These are phyloP conservation scores for Arbacia lixula DNA, from an alignment of 53 echinoderm and acorn worm genomes.

Conservation along the genomic window DNA sequence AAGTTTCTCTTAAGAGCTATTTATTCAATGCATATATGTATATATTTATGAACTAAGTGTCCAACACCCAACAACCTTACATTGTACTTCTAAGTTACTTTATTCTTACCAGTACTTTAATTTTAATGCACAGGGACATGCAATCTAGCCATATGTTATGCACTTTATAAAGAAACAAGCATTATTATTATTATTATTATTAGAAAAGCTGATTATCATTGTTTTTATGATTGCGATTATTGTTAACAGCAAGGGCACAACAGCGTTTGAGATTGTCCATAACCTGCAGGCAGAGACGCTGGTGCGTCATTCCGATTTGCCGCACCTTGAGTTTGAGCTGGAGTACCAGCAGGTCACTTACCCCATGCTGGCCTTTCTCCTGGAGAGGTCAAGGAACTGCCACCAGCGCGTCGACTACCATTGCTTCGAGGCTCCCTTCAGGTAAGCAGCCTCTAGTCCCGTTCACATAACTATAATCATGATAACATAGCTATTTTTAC, in stretches of 20 bases:
- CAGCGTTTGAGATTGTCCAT: slow-evolving; percentile 33
- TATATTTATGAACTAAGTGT: no score
- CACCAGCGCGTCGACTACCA: slow-evolving; percentile 36
- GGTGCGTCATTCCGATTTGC: slow-evolving; percentile 2
- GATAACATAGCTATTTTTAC: background rate
- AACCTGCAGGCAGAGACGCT: slow-evolving; percentile 34
- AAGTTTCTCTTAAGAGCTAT: no score
- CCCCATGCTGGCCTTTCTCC: slow-evolving; percentile 11
- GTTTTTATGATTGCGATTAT: no score
- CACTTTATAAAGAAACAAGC: no score
- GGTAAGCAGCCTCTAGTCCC: background rate
- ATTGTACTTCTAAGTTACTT: no score
- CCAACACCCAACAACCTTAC: no score
- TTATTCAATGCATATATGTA: no score
- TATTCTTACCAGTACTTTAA: no score
- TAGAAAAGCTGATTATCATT: no score
- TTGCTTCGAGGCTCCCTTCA: slow-evolving; percentile 40
- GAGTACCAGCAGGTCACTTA: slow-evolving; percentile 31
- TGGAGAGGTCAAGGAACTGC: slow-evolving; percentile 18
- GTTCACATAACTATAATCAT: background rate
- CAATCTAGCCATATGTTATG: no score
- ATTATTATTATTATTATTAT: no score
- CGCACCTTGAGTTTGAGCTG: slow-evolving; percentile 22
- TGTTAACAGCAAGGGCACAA: background rate
- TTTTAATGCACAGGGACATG: no score